Base-by-base conservation (phyloP, 2,797 vertebrate genomes). In the Thalassophryne amazonica region DNA sequence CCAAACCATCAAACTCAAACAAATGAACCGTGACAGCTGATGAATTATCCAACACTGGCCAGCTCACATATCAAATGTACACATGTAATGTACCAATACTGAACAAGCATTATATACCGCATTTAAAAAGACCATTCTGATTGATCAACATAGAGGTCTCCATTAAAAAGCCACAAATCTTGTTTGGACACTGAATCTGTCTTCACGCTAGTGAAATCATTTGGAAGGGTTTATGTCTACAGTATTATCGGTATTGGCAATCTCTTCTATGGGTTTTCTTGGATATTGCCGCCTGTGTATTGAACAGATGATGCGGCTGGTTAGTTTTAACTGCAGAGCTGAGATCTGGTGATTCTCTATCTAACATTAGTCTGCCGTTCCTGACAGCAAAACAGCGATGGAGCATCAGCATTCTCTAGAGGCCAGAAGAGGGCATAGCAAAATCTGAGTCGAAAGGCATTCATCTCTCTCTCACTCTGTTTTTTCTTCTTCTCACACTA, bases 321-420 rank as follows among this genome's bases (percentile, higher is more conserved):
- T 72, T 68, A 37, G 53, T 61, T 69, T 57, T 67, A 71, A 60
- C 38, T 41, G 14, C 30, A 22, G 38, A 54, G 54, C 69, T 65
- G 3, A 66, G 40, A 62, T 69, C 24, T 37, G 55, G 28, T 52
- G 40, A 61, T 48, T 60, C 62, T 62, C 60, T 42, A 47, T 57
- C 59, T 64, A 60, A 73, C 51, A 51, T 34, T 35, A 51, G 15
- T 37, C 27, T 21, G 20, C 12, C 48, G 43, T 1, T n/a, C 8
- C 6, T 6, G 25, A 6, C 12, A 13, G 6, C 20, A 32, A 29
- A 54, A 19, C 70, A 64, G 59, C 1, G 41, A 73, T 83, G 76
- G 82, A 84, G 64, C 80, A 76, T 84, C 61, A 87, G 80, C 84
- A 78, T 73, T 78, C 79, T 74, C 84, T 83, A 80, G 73, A 79